Base-by-base conservation (phyloP, 2,113 vertebrate genomes). In the Cavia porcellus region DNA sequence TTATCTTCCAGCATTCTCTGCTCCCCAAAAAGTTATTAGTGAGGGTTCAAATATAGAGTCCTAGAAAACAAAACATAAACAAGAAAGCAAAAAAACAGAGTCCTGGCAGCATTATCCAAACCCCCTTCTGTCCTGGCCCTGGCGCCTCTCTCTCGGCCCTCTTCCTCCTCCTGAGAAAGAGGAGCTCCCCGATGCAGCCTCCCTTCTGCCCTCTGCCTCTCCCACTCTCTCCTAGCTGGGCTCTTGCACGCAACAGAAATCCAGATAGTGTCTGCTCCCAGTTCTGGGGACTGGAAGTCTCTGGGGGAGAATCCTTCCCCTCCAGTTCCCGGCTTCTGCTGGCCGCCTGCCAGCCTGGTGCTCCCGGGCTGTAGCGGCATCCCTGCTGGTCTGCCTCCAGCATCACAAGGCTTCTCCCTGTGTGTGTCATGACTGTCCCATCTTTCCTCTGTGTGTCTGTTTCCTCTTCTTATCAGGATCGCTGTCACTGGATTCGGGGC, bases 341-440 rank as follows among this genome's bases (percentile, higher is more conserved):
- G 35, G 55, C 20, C 12, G 35, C 52, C 19, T 10, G 45, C 45
- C 45, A 17, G 7, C 74, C 45, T 50, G 74, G 74, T 6, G 2
- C 25, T 50, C 25, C 19, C 1, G 28, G 45, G 25, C 50, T 28
- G 64, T 13, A 19, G 64, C 47, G 12, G 1, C 47, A 14, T 5
- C 64, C 5, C 64, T 17, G 13, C 42, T 32, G 45, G 14, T 30
- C 30, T 80, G 77, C 45, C 77, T n/a, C 30, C 50, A 35, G 30
- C 30, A 11, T 17, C 25, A 19, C 55, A 1, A 30, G 50, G 19
- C 25, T 32, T 64, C 47, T 86, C 59, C 45, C 19, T 25, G 14
- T 2, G 30, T 9, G 30, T 61, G 38, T 83, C 9, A 3, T 11
- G 7, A 9, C 30, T 22, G 17, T 19, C 38, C 38, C 0, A 0